These are phyloP conservation scores for Ceratina australensis DNA, from an alignment of 1,140 invertebrate species.

Conservation along the genomic window DNA sequence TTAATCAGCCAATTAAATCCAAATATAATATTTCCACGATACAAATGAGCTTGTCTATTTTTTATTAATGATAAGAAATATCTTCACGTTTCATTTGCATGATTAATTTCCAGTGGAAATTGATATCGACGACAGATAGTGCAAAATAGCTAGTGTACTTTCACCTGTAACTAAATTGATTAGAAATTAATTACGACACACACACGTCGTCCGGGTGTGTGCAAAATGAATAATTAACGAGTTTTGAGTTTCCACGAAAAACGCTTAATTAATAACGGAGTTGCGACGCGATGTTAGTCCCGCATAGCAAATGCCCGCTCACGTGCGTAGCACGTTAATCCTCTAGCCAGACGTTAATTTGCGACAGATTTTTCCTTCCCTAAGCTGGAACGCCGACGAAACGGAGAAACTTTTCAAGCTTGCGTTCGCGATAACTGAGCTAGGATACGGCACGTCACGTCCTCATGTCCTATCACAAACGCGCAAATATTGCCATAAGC, in stretches of 20 bases:
- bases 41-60: too few relatives aligned
- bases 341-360: conserved; percentile 23
- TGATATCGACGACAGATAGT: too few relatives aligned
- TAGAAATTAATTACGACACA: conserved; percentile 53
- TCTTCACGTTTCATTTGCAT: too few relatives aligned
- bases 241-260: conserved; percentile 29
- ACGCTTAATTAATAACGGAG: conserved; percentile 56
- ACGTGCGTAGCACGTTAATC: too few relatives aligned
- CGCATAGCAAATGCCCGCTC: conserved; percentile 12
- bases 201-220: background rate
- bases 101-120: too few relatives aligned
- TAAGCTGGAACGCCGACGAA: conserved; percentile 49
- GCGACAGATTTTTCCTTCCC: conserved; percentile 37
- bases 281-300: conserved; percentile 27
- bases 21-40: too few relatives aligned
- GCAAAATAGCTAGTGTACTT: too few relatives aligned
- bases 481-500: conserved; percentile 20
- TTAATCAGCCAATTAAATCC: too few relatives aligned
- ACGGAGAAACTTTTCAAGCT: conserved; percentile 34
- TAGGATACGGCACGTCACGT: conserved; percentile 12
- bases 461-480: conserved; percentile 35
- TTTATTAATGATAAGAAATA: too few relatives aligned
- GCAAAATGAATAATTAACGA: conserved; percentile 52
- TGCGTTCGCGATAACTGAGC: conserved; percentile 35
- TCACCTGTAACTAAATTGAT: conserved; percentile 25